These are phyloP conservation scores for Halcyon malimbica DNA, from an alignment of 2,113 vertebrate genomes.

Conservation along the genomic window DNA sequence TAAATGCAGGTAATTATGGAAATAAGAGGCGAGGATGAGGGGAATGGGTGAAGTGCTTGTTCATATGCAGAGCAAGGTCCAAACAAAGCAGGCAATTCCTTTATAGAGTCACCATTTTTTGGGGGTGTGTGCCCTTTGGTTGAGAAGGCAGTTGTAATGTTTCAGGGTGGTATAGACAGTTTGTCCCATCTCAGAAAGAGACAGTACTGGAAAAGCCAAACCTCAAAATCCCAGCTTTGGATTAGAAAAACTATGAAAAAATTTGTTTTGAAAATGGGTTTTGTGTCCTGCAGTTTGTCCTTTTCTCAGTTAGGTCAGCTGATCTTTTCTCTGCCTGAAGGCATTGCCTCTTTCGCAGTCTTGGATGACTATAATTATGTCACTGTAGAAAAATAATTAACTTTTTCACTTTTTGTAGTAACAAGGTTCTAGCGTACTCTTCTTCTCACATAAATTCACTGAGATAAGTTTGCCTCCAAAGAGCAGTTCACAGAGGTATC, in stretches of 20 bases:
- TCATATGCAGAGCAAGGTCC: neutral
- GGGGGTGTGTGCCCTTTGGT: neutral
- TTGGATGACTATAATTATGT: neutral
- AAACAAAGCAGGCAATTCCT: neutral
- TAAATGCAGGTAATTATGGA: constrained; percentile 22
- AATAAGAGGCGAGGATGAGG: neutral
- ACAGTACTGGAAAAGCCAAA: neutral
- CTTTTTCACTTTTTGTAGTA: neutral
- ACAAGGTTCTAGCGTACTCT: rapidly evolving
- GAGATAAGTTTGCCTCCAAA: neutral
- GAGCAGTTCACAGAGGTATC: neutral
- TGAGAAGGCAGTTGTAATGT: neutral
- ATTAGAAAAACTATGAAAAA: rapidly evolving
- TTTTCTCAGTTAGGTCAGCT: neutral
- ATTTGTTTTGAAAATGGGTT: neutral
- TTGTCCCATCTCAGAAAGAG: neutral
- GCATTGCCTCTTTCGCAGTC: neutral
- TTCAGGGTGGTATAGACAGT: neutral
- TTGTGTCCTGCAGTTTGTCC: neutral
- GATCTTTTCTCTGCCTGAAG: neutral
- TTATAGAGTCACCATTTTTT: neutral
- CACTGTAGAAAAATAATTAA: neutral
- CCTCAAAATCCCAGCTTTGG: neutral
- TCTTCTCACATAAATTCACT: neutral
- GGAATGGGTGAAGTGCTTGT: neutral